Percentiles rank a stretch among this genome's conserved stretches.
Conservation (phyloP, 2,888 invertebrate genomes). For the Apamea epomidion region DNA sequence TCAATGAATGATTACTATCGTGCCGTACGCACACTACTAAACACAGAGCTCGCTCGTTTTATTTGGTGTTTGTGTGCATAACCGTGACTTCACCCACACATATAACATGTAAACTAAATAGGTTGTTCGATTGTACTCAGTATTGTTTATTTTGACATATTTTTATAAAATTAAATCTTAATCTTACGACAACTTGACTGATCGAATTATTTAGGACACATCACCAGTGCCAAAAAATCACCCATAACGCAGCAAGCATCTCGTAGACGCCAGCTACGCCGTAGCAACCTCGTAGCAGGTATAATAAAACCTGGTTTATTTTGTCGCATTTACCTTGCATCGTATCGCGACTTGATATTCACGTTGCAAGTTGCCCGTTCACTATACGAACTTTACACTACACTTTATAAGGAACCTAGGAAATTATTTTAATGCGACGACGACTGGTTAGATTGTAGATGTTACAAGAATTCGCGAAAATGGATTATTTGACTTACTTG, state of each 20-base stretch:
- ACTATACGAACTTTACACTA: no score
- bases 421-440: constrained; percentile 48
- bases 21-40: no score
- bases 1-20: no score
- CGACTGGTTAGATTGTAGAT: neutral
- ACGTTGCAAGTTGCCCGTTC: constrained; percentile 32
- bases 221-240: neutral
- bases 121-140: no score
- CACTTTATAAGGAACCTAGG: constrained; percentile 38
- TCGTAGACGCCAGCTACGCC: constrained; percentile 45
- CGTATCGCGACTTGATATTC: constrained; percentile 39
- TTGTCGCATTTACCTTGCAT: constrained; percentile 26
- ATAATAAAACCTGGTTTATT: neutral
- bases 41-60: no score
- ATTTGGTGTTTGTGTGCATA: no score
- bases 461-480: constrained; percentile 1
- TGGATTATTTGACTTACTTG: neutral
- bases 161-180: neutral
- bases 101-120: no score
- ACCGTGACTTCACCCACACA: no score
- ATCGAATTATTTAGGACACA: no score
- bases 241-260: constrained; percentile 12
- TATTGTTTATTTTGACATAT: no score
- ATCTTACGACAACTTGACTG: neutral
- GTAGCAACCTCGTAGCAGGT: constrained; percentile 31